These are phyloP conservation scores for Heteronetta atricapilla DNA, from an alignment of 2,113 vertebrate species.

Conservation along the genomic window DNA sequence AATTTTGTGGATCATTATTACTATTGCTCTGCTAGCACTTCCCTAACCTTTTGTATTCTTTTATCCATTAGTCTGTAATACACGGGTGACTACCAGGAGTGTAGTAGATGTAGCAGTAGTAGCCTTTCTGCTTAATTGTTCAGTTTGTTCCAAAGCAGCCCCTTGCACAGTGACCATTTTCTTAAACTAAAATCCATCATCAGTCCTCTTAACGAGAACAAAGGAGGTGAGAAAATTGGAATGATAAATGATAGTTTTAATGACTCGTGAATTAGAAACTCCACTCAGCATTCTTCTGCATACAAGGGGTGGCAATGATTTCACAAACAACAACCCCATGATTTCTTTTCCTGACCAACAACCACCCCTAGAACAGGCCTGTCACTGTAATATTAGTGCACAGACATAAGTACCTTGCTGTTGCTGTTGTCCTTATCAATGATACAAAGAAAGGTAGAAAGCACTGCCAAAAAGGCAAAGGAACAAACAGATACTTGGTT, in stretches of 20 bases:
- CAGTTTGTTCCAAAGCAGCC: not conserved
- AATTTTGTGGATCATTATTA: slow-evolving; percentile 46
- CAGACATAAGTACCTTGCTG: not conserved
- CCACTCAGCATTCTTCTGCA: not conserved
- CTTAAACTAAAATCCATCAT: not conserved
- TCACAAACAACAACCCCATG: not conserved
- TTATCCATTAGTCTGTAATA: not conserved
- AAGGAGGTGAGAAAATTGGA: not conserved
- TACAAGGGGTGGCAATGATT: not conserved
- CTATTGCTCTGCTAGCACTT: slow-evolving; percentile 43
- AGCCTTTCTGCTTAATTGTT: slow-evolving; percentile 32
- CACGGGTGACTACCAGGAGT: not conserved
- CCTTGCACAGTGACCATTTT: not conserved
- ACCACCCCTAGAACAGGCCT: not conserved
- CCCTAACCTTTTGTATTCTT: slow-evolving; percentile 36
- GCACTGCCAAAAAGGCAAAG: not conserved
- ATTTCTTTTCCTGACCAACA: not conserved
- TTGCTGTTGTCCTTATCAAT: not conserved
- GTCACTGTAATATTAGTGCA: not conserved
- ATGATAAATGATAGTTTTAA: not conserved
- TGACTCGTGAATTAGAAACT: not conserved
- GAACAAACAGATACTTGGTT: not conserved
- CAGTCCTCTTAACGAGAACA: not conserved
- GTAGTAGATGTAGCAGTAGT: not conserved
- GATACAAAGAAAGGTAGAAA: not conserved